Conservation (phyloP, 2,113 vertebrate genomes). For the Deroptyus accipitrinus region DNA sequence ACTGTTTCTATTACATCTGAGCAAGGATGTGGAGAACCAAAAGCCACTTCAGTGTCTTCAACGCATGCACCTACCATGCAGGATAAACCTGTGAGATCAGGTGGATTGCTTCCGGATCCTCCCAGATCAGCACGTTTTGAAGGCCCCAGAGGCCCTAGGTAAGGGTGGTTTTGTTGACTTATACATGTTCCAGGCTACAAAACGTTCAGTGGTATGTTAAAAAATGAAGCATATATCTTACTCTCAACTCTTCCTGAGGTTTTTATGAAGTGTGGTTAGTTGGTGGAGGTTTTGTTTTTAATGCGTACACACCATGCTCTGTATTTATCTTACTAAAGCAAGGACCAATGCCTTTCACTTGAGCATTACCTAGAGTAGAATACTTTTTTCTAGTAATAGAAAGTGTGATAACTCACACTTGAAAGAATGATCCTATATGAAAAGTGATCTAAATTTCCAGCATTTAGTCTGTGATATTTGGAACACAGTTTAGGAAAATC, state of each 20-base stretch:
- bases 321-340: background rate
- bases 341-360: background rate
- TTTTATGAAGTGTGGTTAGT: background rate
- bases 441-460: background rate
- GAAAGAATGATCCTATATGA: background rate
- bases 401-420: background rate
- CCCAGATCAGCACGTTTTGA: conserved; percentile 80
- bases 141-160: conserved; percentile 83
- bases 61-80: conserved; percentile 34
- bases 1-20: conserved; percentile 68
- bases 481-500: background rate
- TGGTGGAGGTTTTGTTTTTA: background rate
- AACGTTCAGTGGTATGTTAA: background rate
- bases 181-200: background rate
- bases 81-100: conserved; percentile 73
- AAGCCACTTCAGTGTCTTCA: conserved; percentile 44
- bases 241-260: background rate
- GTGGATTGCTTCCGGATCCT: conserved; percentile 75
- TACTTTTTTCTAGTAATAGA: background rate
- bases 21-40: conserved; percentile 68
- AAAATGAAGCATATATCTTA: background rate
- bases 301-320: background rate
- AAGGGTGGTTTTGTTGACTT: conserved; percentile 30
- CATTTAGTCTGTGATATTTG: background rate
- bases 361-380: background rate